These are phyloP conservation scores for Camponotus floridanus DNA, from an alignment of 1,140 invertebrate species.

Conservation along the genomic window DNA sequence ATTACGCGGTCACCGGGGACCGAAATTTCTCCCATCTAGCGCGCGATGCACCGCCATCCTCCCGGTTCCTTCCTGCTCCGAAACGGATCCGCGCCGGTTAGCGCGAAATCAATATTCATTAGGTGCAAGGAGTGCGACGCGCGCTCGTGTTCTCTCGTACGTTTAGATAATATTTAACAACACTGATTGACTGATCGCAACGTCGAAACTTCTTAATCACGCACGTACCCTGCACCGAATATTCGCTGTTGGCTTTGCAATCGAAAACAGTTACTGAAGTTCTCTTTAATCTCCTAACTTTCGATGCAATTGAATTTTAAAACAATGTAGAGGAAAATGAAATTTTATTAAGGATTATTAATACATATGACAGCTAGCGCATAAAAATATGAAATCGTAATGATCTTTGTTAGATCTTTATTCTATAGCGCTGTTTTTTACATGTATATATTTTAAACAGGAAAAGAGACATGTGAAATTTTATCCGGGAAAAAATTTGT, in stretches of 20 bases:
- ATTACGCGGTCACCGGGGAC: conserved; percentile 71
- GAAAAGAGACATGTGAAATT: conserved; percentile 5
- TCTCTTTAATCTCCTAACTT: not conserved
- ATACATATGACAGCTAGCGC: not conserved
- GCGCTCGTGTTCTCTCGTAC: conserved; percentile 18
- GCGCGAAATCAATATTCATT: conserved; percentile 74
- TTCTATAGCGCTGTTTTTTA: not conserved
- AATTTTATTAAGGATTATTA: not conserved
- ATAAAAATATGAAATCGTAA: not conserved
- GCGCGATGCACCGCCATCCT: conserved; percentile 23
- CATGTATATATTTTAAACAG: not conserved
- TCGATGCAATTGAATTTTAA: not conserved
- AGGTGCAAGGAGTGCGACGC: conserved; percentile 25
- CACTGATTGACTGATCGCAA: conserved; percentile 68
- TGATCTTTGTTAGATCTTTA: not conserved
- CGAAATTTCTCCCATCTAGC: conserved; percentile 67
- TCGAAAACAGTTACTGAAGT: not conserved
- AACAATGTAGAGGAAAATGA: not conserved
- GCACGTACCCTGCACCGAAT: not conserved
- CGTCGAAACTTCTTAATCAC: conserved; percentile 31
- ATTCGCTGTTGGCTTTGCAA: not conserved
- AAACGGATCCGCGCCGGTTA: conserved; percentile 53
- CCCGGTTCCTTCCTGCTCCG: conserved; percentile 35
- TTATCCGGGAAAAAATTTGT: conserved; percentile 31
- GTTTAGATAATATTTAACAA: conserved; percentile 67